Evolutionary conservation across 2,888 invertebrate genomes (phyloP).

Genomic region (Drosophila mimica): DNA sequence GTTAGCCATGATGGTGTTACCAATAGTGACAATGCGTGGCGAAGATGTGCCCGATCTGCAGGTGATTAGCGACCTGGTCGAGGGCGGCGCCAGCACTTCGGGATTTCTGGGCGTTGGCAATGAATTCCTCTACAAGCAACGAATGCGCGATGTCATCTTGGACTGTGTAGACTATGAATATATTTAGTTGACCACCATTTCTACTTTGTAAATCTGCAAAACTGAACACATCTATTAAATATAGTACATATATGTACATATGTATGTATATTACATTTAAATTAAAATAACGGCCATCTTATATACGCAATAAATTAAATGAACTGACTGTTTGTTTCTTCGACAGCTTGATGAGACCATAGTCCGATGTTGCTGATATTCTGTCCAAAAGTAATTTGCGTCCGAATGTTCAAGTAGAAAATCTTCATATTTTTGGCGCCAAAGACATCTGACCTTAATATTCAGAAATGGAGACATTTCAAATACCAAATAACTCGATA

Average conservation of each 20-base stretch:
- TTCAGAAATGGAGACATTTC: not conserved
- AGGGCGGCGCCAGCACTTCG: slow-evolving; percentile 65
- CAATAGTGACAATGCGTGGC: slow-evolving; percentile 73
- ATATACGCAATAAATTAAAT: too few species aligned
- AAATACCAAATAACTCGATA: not conserved
- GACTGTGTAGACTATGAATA: slow-evolving; percentile 76
- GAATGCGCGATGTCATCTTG: slow-evolving; percentile 77
- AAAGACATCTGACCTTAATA: not conserved
- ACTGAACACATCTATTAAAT: too few species aligned
- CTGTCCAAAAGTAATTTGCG: not conserved
- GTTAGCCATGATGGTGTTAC: slow-evolving; percentile 80
- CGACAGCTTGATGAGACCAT: too few species aligned
- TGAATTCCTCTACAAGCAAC: slow-evolving; percentile 53
- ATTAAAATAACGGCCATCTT: too few species aligned
- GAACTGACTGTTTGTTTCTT: too few species aligned
- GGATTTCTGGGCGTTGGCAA: slow-evolving; percentile 68
- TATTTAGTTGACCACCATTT: slow-evolving; percentile 44
- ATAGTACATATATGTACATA: too few species aligned
- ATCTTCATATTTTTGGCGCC: not conserved
- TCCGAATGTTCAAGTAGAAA: not conserved
- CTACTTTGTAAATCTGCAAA: too few species aligned
- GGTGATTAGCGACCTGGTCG: slow-evolving; percentile 72
- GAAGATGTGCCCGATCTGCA: slow-evolving; percentile 81
- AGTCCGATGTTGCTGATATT: not conserved
- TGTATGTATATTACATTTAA: too few species aligned